These are phyloP conservation scores for Trachops cirrhosus DNA, from an alignment of 2,797 vertebrate species.

Conservation along the genomic window DNA sequence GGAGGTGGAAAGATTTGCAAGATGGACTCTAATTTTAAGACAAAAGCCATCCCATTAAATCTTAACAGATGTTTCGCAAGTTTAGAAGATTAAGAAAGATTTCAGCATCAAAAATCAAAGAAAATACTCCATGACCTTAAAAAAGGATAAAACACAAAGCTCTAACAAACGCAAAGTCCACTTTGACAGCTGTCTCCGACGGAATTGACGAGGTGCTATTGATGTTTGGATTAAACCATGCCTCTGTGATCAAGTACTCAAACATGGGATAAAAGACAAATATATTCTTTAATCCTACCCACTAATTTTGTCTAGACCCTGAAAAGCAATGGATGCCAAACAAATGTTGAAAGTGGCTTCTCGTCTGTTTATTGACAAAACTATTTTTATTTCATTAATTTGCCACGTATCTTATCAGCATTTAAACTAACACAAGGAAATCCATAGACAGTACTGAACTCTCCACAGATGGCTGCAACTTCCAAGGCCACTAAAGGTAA, in stretches of 20 bases:
- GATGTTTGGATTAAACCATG: constrained; percentile 96
- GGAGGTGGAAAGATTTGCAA: constrained; percentile 79
- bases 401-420: constrained; percentile 79
- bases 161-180: constrained; percentile 89
- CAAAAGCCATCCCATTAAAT: constrained; percentile 86
- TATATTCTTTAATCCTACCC: constrained; percentile 95
- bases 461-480: constrained; percentile 80
- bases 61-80: constrained; percentile 87
- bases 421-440: constrained; percentile 83
- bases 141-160: constrained; percentile 86
- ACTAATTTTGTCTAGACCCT: constrained; percentile 89
- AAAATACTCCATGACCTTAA: constrained; percentile 89
- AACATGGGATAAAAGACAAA: constrained; percentile 94
- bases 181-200: constrained; percentile 90
- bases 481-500: constrained; percentile 81
- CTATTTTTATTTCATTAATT: constrained; percentile 88
- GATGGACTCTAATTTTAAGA: constrained; percentile 79
- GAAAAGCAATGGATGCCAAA: constrained; percentile 80
- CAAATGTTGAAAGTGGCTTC: constrained; percentile 82
- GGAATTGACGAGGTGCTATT: constrained; percentile 93
- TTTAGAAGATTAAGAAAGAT: constrained; percentile 93
- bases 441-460: constrained; percentile 79
- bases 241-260: constrained; percentile 97
- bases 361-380: constrained; percentile 84
- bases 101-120: constrained; percentile 96